Conservation (phyloP, 2,797 vertebrate genomes). For the Hapalemur alaotrensis region DNA sequence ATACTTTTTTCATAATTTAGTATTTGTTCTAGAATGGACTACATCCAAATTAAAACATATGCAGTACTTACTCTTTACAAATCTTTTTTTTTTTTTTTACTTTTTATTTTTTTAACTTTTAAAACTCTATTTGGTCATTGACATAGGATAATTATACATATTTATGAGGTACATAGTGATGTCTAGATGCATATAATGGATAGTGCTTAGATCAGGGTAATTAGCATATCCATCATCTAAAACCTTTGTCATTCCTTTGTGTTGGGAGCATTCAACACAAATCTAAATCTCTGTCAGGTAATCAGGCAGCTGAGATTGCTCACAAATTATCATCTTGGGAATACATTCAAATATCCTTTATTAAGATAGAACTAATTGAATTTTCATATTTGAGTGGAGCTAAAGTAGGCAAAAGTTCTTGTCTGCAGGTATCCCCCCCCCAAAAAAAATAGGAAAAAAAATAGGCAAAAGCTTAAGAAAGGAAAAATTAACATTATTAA, state of each 20-base stretch:
- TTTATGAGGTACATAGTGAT: background rate
- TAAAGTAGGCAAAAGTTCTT: background rate
- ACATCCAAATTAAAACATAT: background rate
- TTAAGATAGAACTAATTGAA: background rate
- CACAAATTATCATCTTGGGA: background rate
- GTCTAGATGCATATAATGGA: background rate
- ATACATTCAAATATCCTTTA: slow-evolving; percentile 17
- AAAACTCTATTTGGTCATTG: background rate
- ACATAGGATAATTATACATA: background rate
- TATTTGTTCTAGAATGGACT: slow-evolving; percentile 16
- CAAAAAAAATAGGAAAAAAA: too few relatives aligned
- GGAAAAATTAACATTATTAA: slow-evolving; percentile 4
- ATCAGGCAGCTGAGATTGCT: background rate
- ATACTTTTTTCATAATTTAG: background rate
- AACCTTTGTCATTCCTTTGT: background rate
- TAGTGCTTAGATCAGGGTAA: background rate
- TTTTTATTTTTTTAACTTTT: background rate
- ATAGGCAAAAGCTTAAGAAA: slow-evolving; percentile 18
- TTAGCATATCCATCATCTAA: background rate
- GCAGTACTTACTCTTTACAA: background rate
- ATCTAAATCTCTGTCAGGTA: slow-evolving; percentile 7
- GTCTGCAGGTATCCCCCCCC: too few relatives aligned
- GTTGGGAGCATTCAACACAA: background rate
- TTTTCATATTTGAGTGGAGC: background rate
- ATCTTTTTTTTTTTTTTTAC: background rate